Evolutionary conservation across 1,140 invertebrate species (phyloP).

Genomic region (Hylyphantes graminicola): DNA sequence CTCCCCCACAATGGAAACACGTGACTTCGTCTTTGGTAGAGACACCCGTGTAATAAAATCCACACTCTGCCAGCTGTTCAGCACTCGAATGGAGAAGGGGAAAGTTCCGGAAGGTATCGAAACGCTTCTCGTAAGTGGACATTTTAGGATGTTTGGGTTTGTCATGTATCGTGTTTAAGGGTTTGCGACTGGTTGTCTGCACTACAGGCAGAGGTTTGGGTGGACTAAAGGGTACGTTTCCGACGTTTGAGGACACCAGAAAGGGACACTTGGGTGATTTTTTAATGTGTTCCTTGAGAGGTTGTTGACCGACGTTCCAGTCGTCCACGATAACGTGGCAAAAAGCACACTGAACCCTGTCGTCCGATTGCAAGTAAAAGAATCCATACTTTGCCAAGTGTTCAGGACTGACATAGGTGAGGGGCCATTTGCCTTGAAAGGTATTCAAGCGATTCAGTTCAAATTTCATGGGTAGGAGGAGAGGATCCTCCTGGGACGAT

Average conservation of each 20-base stretch:
- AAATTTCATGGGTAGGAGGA: constrained; percentile 32
- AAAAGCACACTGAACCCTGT: too few species aligned
- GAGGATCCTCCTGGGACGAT: too few species aligned
- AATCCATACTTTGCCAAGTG: too few species aligned
- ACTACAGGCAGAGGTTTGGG: background rate
- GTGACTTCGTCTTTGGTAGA: too few species aligned
- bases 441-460: too few species aligned
- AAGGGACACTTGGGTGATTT: constrained; percentile 67
- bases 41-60: constrained; percentile 86
- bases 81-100: constrained; percentile 77
- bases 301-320: constrained; percentile 78
- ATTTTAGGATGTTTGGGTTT: constrained; percentile 53
- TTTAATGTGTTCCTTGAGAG: constrained; percentile 80
- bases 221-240: constrained; percentile 6
- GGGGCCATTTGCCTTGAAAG: too few species aligned
- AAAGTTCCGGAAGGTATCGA: constrained; percentile 55
- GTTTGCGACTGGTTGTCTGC: too few species aligned
- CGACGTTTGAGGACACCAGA: constrained; percentile 26
- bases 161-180: background rate
- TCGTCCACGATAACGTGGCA: too few species aligned
- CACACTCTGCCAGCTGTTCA: constrained; percentile 83
- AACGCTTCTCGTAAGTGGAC: constrained; percentile 33
- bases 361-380: too few species aligned
- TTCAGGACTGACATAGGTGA: too few species aligned
- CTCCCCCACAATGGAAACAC: too few species aligned